A percentile compares a stretch with the other conserved stretches of the same genome.
These are phyloP conservation scores for Spodoptera exigua DNA, from an alignment of 2,888 invertebrate species.

Conservation along the genomic window DNA sequence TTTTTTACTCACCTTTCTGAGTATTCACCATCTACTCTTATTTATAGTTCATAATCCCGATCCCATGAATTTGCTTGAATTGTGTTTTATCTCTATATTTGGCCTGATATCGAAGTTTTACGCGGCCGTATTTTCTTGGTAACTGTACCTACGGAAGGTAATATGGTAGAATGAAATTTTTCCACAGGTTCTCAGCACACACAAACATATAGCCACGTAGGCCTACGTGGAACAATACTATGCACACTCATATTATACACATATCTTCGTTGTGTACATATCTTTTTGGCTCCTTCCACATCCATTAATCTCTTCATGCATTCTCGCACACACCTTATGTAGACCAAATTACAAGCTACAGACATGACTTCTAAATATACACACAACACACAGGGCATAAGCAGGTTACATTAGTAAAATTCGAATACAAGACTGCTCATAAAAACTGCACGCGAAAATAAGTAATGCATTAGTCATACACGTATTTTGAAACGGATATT, in stretches of 20 bases:
- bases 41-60: constrained; percentile 47
- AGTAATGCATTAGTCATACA: constrained; percentile 28
- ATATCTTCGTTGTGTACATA: too few species aligned
- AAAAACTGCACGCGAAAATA: neutral
- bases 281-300: too few species aligned
- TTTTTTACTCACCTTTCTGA: constrained; percentile 13
- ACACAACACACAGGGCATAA: neutral
- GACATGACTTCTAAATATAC: too few species aligned
- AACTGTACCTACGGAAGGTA: constrained; percentile 25
- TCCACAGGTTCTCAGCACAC: constrained; percentile 5
- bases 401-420: constrained; percentile 3
- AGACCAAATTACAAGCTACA: too few species aligned
- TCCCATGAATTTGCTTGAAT: constrained; percentile 39
- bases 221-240: constrained; percentile 16
- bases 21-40: constrained; percentile 23
- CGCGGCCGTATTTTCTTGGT: constrained; percentile 40
- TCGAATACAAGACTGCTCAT: neutral
- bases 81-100: constrained; percentile 35
- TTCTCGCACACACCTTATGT: too few species aligned
- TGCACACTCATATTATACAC: too few species aligned
- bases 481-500: constrained; percentile 27
- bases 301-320: too few species aligned
- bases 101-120: constrained; percentile 46
- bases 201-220: neutral
- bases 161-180: constrained; percentile 22